Evolutionary conservation across 2,888 invertebrate genomes (phyloP).

Genomic region (Erebia palarica): DNA sequence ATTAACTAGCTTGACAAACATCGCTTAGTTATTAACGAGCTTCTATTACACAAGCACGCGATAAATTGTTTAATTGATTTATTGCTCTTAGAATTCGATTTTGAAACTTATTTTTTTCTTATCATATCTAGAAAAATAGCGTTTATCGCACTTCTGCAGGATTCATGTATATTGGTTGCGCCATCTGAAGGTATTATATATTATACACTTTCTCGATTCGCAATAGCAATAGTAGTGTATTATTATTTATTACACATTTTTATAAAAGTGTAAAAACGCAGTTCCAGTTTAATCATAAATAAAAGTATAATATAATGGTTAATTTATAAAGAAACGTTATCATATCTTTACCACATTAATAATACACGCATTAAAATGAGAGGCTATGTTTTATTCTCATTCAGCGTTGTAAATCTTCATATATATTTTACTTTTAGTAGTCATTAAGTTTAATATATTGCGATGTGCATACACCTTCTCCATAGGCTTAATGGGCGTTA

Average conservation of each 20-base stretch:
- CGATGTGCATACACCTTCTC: slow-evolving; percentile 48
- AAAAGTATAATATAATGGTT: neutral
- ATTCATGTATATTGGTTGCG: no score
- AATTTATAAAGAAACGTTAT: slow-evolving; percentile 9
- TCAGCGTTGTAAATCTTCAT: slow-evolving; percentile 53
- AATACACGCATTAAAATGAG: slow-evolving; percentile 31
- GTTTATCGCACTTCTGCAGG: no score
- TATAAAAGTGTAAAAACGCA: no score
- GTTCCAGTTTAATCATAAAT: neutral
- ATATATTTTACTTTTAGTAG: slow-evolving; percentile 59
- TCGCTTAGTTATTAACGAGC: neutral
- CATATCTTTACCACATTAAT: slow-evolving; percentile 21
- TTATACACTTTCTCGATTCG: no score
- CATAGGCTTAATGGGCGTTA: slow-evolving; percentile 50
- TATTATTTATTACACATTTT: no score
- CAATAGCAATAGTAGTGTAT: no score
- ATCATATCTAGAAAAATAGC: no score
- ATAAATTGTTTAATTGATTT: neutral
- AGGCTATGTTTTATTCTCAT: slow-evolving; percentile 41
- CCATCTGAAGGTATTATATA: no score
- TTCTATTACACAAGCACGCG: neutral
- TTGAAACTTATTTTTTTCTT: neutral
- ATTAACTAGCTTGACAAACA: neutral
- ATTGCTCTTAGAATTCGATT: neutral
- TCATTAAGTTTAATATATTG: slow-evolving; percentile 64